phyloP scores from a whole-genome alignment of 1,140 invertebrate species.

The Cydia fagiglandana region DNA sequence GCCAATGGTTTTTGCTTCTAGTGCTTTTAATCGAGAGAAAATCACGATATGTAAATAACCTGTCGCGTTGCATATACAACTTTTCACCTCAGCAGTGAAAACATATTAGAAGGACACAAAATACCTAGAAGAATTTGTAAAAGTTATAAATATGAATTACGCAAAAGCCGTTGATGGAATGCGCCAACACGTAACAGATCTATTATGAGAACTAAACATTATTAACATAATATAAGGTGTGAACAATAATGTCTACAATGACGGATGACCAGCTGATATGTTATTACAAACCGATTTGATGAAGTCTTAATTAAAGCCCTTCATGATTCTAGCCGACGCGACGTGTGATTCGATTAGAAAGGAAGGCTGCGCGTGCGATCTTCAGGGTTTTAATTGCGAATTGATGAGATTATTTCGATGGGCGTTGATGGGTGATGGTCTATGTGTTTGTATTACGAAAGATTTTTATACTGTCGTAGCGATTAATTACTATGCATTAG shows the following conservation, averaged over 20 bases:
- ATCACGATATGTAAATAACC: too few relatives aligned
- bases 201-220: constrained; percentile 36
- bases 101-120: too few relatives aligned
- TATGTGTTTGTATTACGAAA: background rate
- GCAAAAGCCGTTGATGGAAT: background rate
- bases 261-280: constrained; percentile 2
- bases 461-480: background rate
- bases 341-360: constrained; percentile 5
- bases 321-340: background rate
- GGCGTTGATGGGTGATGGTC: background rate
- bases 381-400: constrained; percentile 27
- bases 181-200: background rate
- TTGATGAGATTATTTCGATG: constrained; percentile 6
- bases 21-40: too few relatives aligned
- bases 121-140: too few relatives aligned
- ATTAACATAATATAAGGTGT: constrained; percentile 32
- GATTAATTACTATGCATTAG: too few relatives aligned
- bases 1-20: too few relatives aligned
- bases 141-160: too few relatives aligned
- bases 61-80: too few relatives aligned
- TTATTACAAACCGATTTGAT: constrained; percentile 6
- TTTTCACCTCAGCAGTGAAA: too few relatives aligned
- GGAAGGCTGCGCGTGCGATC: background rate
- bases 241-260: constrained; percentile 1
- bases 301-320: constrained; percentile 1